phyloP scores from a whole-genome alignment of 1,140 invertebrate genomes.

The Brachionus asplanchnoidis region DNA sequence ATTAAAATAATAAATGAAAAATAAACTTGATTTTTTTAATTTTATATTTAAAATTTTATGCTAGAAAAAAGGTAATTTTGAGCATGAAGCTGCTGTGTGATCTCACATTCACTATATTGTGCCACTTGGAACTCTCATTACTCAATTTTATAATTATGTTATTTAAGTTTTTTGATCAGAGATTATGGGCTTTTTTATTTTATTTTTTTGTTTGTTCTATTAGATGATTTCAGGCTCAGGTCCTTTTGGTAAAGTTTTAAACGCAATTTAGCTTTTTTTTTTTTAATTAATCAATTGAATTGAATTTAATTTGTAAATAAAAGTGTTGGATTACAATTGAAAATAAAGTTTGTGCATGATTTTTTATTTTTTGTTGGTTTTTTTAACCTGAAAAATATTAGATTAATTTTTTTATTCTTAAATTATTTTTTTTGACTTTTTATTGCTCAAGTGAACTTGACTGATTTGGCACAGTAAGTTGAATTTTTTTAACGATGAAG shows the following conservation, averaged over 20 bases:
- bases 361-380: no score
- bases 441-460: no score
- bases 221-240: not conserved
- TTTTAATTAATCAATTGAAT: not conserved
- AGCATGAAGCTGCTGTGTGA: constrained; percentile 40
- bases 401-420: not conserved
- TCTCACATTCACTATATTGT: not conserved
- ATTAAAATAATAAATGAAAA: no score
- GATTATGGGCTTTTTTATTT: not conserved
- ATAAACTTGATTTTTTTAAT: no score
- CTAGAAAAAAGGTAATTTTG: no score
- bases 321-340: not conserved
- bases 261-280: not conserved
- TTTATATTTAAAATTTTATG: no score
- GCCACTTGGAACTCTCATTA: not conserved
- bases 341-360: no score
- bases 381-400: no score
- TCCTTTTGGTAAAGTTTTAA: not conserved
- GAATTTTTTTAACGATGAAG: not conserved
- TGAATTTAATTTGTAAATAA: not conserved
- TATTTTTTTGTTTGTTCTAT: not conserved
- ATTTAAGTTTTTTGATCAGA: not conserved
- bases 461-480: not conserved
- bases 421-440: not conserved
- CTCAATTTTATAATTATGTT: not conserved